A percentile compares a stretch with the other conserved stretches of the same genome.
phyloP scores from a whole-genome alignment of 2,888 invertebrate species.

The Carabus problematicus region DNA sequence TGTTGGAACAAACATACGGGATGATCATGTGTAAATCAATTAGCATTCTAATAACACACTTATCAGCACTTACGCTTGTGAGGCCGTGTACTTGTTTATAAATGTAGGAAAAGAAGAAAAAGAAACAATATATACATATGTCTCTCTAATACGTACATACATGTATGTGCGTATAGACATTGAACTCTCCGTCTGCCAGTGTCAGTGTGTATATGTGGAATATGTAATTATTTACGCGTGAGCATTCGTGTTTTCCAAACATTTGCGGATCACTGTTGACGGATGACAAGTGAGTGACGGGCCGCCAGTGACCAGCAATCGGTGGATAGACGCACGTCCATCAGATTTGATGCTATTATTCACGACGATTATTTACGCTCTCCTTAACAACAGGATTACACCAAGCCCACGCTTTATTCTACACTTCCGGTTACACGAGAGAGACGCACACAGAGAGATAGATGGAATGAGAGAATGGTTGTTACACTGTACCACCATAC shows the following conservation, averaged over 20 bases:
- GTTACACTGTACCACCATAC: no score
- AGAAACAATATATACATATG: not conserved
- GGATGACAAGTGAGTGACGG: constrained; percentile 51
- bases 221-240: constrained; percentile 48
- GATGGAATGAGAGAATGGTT: no score
- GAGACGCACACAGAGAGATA: no score
- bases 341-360: constrained; percentile 38
- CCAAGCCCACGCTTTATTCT: constrained; percentile 30
- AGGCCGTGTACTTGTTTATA: not conserved
- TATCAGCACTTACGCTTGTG: constrained; percentile 24
- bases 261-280: constrained; percentile 51
- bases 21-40: constrained; percentile 39
- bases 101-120: not conserved
- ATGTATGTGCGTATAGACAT: not conserved
- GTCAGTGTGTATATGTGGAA: constrained; percentile 31
- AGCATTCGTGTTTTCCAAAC: constrained; percentile 49
- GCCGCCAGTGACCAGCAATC: constrained; percentile 48
- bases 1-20: constrained; percentile 18
- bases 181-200: not conserved
- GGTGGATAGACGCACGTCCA: constrained; percentile 41
- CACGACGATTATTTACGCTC: constrained; percentile 41
- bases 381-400: constrained; percentile 38
- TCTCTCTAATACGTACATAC: not conserved
- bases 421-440: constrained; percentile 30
- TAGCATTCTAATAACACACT: constrained; percentile 39